These are phyloP conservation scores for Standfussiana lucernea DNA, from an alignment of 2,888 invertebrate genomes.

Conservation along the genomic window DNA sequence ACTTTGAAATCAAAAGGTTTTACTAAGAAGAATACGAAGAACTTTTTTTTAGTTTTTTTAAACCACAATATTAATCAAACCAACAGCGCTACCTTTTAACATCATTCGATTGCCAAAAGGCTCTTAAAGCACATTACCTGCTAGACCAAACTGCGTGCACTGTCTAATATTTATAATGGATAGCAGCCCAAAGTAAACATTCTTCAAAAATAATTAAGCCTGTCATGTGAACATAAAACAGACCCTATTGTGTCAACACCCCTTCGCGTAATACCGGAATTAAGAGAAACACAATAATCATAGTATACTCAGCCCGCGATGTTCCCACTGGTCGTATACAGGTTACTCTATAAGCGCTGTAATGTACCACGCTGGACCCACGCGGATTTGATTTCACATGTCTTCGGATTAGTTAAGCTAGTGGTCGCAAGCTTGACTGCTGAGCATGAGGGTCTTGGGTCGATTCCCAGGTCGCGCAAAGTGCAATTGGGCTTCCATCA, in stretches of 20 bases:
- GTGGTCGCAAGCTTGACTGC: neutral
- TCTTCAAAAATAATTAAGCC: neutral
- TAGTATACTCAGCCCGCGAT: neutral
- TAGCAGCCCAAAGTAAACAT: neutral
- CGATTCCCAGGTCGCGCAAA: too few relatives aligned
- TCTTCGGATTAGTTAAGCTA: neutral
- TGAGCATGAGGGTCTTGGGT: neutral
- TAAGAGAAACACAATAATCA: constrained; percentile 6
- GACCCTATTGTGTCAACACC: constrained; percentile 4
- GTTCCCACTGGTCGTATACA: neutral
- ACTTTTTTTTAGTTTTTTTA: too few relatives aligned
- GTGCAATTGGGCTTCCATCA: too few relatives aligned
- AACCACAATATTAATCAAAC: too few relatives aligned
- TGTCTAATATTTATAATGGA: neutral
- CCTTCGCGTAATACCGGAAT: neutral
- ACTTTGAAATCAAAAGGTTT: too few relatives aligned
- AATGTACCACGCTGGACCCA: neutral
- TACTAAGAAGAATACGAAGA: too few relatives aligned
- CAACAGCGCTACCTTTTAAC: too few relatives aligned
- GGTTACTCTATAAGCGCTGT: neutral
- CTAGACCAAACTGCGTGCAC: neutral
- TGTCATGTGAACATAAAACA: neutral
- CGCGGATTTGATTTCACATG: neutral
- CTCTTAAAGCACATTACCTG: neutral
- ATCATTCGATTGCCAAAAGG: too few relatives aligned